Evolutionary conservation across 2,113 vertebrate species (phyloP).

Genomic region (Zosterops japonicus): DNA sequence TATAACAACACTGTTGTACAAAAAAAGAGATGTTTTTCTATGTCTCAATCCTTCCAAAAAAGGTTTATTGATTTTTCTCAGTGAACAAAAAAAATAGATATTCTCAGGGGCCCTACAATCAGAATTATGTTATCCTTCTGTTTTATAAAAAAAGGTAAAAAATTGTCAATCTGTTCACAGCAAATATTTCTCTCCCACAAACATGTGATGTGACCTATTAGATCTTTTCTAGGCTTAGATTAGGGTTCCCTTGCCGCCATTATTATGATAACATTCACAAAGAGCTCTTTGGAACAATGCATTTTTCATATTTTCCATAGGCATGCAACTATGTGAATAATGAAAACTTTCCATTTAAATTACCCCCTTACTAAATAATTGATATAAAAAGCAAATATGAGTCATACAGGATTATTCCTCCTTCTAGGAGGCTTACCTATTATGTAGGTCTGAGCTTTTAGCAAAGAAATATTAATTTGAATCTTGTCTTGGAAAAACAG

Average conservation of each 20-base stretch:
- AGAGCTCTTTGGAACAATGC: not conserved
- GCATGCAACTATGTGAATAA: not conserved
- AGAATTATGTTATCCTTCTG: slow-evolving; percentile 14
- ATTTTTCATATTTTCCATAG: slow-evolving; percentile 13
- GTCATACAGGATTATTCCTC: not conserved
- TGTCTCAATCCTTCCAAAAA: not conserved
- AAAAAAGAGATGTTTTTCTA: not conserved
- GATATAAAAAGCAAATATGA: not conserved
- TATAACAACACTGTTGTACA: not conserved
- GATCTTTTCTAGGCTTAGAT: not conserved
- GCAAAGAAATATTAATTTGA: not conserved
- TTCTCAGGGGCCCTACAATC: not conserved
- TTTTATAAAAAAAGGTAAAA: slow-evolving; percentile 17
- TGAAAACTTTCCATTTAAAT: not conserved
- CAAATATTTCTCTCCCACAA: not conserved
- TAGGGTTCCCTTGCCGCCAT: not conserved
- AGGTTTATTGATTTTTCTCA: not conserved
- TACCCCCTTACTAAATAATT: not conserved
- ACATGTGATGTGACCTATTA: not conserved
- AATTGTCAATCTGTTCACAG: not conserved
- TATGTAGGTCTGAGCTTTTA: not conserved
- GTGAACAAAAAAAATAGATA: not conserved
- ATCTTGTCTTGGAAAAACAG: not conserved
- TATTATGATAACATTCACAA: not conserved
- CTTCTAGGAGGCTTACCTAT: not conserved